Evolutionary conservation across 2,797 vertebrate genomes (phyloP), one percentile per base, ranked within the genome.

Genomic region (Onychomys arenicola): DNA sequence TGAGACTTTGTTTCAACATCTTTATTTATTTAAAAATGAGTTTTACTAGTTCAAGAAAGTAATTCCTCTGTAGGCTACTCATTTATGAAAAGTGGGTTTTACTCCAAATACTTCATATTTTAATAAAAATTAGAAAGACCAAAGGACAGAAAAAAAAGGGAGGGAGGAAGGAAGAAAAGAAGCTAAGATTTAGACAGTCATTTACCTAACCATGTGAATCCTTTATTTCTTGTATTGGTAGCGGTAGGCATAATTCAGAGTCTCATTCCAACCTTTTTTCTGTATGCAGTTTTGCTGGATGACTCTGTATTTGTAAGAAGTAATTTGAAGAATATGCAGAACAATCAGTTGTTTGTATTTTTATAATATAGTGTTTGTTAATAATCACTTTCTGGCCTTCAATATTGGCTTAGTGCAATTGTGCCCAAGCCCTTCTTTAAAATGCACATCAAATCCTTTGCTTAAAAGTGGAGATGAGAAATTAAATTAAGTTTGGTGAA

Each of bases 391-490:
- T 90, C 52, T n/a, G 5, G 4, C 37, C 29, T 83, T 87, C 23
- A n/a, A 43, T 49, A 5, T 71, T 86, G 4, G 16, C 78, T 81
- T 59, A 81, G 21, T 34, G 21, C 85, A 86, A 87, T 78, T 67
- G 5, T 40, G 94, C 21, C 27, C 90, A 97, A 95, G 6, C 0
- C 0, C 3, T 94, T 94, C 19, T 34, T 91, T 23, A 96, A 91
- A 97, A 76, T 76, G 7, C 12, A 5, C 46, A 93, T 82, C 19
- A 93, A 80, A 82, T 91, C 57, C 1, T 89, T 96, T 83, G 40
- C 43, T 55, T 88, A 88, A 71, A 7, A 94, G 91, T 77, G 11
- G 90, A 94, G 17, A 69, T 69, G 43, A 92, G 1, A 89, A 75
- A 89, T 85, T 77, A 82, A 63, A 52, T 34, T 86, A 69, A 2